Evolutionary conservation across 2,113 vertebrate genomes (phyloP).

Genomic region (Peromyscus maniculatus): DNA sequence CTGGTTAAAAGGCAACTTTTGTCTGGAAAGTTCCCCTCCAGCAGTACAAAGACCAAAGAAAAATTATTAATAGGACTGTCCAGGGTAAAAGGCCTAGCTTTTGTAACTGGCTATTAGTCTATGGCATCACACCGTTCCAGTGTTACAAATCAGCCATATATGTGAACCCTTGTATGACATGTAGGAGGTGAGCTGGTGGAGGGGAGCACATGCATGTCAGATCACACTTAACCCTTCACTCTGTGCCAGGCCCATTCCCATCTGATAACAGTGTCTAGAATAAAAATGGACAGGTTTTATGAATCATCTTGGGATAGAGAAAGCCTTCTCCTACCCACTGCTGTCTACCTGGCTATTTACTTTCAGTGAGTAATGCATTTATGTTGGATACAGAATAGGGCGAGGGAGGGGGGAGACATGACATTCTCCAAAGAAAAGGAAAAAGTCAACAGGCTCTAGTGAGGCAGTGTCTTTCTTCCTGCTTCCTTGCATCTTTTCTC

Average conservation of each 20-base stretch:
- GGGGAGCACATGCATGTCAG: not conserved
- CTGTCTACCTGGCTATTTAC: slow-evolving; percentile 19
- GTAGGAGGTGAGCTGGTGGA: not conserved
- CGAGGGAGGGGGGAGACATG: not conserved
- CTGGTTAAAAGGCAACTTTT: slow-evolving; percentile 65
- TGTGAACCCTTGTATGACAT: not conserved
- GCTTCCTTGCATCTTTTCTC: not conserved
- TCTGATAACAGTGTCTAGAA: not conserved
- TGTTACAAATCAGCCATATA: not conserved
- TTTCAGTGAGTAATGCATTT: not conserved
- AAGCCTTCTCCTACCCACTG: not conserved
- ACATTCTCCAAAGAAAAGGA: not conserved
- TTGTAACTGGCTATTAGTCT: not conserved
- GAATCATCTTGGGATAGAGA: not conserved
- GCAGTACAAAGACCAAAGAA: slow-evolving; percentile 33
- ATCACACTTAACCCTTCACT: not conserved
- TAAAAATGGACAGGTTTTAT: not conserved
- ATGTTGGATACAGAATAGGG: not conserved
- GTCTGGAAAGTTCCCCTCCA: slow-evolving; percentile 65
- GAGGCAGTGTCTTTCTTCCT: not conserved
- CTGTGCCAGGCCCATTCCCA: not conserved
- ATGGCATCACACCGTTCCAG: not conserved
- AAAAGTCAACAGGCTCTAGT: not conserved
- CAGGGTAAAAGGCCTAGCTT: not conserved
- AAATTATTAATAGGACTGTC: slow-evolving; percentile 36